These are phyloP conservation scores for Oreortyx pictus DNA, from an alignment of 2,797 vertebrate species.

Conservation along the genomic window DNA sequence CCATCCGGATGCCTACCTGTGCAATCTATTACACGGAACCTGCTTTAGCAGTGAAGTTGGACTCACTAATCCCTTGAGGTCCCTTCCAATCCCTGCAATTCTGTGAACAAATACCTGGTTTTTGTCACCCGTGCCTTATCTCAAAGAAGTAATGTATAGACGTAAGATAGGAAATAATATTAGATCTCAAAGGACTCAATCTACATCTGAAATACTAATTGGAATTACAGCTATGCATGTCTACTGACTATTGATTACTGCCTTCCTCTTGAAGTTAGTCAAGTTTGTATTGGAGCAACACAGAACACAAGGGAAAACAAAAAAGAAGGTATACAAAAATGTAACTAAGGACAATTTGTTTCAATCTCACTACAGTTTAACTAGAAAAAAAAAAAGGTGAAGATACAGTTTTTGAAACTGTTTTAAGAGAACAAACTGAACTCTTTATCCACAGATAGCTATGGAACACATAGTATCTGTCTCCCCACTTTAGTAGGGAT, in stretches of 20 bases:
- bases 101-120: neutral
- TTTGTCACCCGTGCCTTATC: neutral
- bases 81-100: no score
- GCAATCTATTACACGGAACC: no score
- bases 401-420: neutral
- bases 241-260: neutral
- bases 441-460: neutral
- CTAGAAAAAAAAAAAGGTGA: neutral
- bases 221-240: neutral
- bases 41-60: no score
- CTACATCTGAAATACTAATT: neutral
- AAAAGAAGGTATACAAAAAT: neutral
- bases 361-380: neutral
- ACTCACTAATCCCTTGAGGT: no score
- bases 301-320: neutral
- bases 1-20: no score
- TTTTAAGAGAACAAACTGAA: neutral
- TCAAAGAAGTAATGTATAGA: neutral
- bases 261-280: neutral
- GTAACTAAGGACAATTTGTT: neutral
- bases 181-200: neutral
- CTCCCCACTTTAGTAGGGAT: neutral
- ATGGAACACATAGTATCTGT: neutral
- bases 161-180: neutral
- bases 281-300: neutral